Base-by-base conservation (phyloP, 2,113 vertebrate genomes). In the Bettongia penicillata region DNA sequence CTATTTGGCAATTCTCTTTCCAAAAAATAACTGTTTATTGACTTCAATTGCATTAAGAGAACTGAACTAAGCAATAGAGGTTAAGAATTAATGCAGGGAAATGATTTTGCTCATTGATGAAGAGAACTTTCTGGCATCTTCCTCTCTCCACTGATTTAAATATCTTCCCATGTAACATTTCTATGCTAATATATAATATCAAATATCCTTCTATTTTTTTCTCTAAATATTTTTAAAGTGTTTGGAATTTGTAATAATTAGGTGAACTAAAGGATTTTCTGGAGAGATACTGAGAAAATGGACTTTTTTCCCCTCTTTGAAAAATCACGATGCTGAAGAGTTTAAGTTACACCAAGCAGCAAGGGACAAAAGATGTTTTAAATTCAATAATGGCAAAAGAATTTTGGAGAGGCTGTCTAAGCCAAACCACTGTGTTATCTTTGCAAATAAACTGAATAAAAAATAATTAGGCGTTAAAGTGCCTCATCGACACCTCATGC, bases 291-390 rank as follows among this genome's bases (percentile, higher is more conserved):
- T 6, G 43, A 49, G 68, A 95, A 92, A 77, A 77, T 43, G 16
- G n/a, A 77, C 19, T 7, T 77, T 61, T n/a, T 77, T n/a, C 1
- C 14, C 55, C 23, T 50, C 23, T 50, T 94, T 28, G 48, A 94
- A 94, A 95, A 95, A 84, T 37, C 28, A 92, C 31, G 50, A 57
- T 24, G 77, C 57, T 93, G 22, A 89, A 91, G 24, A 7, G 7
- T 28, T 3, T 91, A 57, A 49, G 51, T 94, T 91, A 90, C 0
- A 53, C 19, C 16, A 28, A 95, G 50, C 52, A 53, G 24, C 93
- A 94, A 95, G 31, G 94, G 57, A 77, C 8, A 91, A 93, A 92
- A 84, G 16, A 47, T 57, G 26, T 68, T 92, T 92, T 91, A 95
- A 94, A 43, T 61, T 23, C 47, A 84, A 94, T 3, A 2, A 61